A percentile compares a stretch with the other conserved stretches of the same genome.
Evolutionary conservation across 30 jellyfish, hydroid and myxozoan species (phyloP).

Genomic region (Mastigias papua): DNA sequence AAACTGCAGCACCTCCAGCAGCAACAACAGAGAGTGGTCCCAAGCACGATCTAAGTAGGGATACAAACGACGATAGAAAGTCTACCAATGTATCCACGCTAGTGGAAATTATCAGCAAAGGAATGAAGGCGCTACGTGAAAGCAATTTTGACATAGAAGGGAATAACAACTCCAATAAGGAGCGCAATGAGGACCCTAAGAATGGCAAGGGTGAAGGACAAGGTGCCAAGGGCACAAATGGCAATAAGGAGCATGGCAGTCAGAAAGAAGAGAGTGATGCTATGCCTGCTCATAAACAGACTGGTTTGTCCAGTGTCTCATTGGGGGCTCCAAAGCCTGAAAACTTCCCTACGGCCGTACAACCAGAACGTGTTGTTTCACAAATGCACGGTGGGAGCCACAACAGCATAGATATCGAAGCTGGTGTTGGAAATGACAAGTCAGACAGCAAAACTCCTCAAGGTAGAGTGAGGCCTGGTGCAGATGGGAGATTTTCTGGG

Average conservation of each 20-base stretch:
- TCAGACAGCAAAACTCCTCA: not conserved
- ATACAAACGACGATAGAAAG: not conserved
- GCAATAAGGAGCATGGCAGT: not conserved
- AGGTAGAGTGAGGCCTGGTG: not conserved
- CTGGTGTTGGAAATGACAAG: not conserved
- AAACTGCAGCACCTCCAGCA: not conserved
- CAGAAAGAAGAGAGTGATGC: not conserved
- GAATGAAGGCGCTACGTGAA: slow-evolving; percentile 70
- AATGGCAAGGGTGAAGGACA: slow-evolving; percentile 5
- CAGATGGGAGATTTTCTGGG: not conserved
- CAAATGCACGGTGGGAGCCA: slow-evolving; percentile 3
- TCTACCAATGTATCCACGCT: slow-evolving; percentile 15
- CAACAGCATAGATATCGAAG: not conserved
- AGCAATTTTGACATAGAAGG: slow-evolving; percentile 47
- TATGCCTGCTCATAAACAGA: not conserved
- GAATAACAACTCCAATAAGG: not conserved
- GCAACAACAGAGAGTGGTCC: not conserved
- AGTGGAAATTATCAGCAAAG: slow-evolving; percentile 56
- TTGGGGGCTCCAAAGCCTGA: not conserved
- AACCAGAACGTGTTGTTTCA: slow-evolving; percentile 10
- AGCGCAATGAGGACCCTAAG: not conserved
- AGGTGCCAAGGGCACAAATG: not conserved
- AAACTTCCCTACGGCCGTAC: not conserved
- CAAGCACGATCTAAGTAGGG: not conserved
- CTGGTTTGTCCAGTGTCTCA: not conserved